A percentile compares a stretch with the other conserved stretches of the same genome.
Conservation (phyloP, 2,113 vertebrate species). For the Kryptolebias marmoratus region DNA sequence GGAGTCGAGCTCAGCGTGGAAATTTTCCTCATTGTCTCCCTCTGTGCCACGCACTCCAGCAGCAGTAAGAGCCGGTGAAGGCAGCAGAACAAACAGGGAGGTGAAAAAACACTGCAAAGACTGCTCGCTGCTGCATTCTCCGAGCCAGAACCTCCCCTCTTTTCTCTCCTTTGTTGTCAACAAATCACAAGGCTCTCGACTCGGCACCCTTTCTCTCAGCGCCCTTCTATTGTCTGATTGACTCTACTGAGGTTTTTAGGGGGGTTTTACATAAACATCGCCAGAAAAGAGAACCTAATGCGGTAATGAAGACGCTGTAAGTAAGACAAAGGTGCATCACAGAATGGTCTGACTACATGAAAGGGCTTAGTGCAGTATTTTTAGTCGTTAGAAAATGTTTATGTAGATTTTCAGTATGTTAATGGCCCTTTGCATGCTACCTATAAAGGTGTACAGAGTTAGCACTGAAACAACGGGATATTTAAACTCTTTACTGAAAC, state of each 20-base stretch:
- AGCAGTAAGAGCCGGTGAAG: slow-evolving; percentile 22
- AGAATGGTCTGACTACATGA: not conserved
- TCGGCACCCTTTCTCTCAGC: slow-evolving; percentile 19
- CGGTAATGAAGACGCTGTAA: not conserved
- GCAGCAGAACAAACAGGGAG: slow-evolving; percentile 49
- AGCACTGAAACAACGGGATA: too few relatives aligned
- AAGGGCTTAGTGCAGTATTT: not conserved
- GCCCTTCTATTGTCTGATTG: slow-evolving; percentile 11
- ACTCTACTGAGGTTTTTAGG: slow-evolving; percentile 12
- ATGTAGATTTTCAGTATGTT: not conserved
- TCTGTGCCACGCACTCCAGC: slow-evolving; percentile 15
- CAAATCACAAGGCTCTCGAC: slow-evolving; percentile 46
- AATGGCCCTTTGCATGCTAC: too few relatives aligned
- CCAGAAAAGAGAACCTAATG: not conserved
- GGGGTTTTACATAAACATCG: not conserved
- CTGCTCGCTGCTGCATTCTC: slow-evolving; percentile 68
- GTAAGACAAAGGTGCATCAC: not conserved
- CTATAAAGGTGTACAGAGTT: too few relatives aligned
- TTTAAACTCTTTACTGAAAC: too few relatives aligned
- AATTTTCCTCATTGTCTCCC: not conserved
- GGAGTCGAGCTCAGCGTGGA: too few relatives aligned
- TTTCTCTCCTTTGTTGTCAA: slow-evolving; percentile 57
- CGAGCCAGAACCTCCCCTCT: slow-evolving; percentile 61
- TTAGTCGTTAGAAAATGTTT: not conserved
- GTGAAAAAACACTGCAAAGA: slow-evolving; percentile 59